phyloP scores from a whole-genome alignment of 30 jellyfish, hydroid and myxozoan species.

The Aurelia aurita region DNA sequence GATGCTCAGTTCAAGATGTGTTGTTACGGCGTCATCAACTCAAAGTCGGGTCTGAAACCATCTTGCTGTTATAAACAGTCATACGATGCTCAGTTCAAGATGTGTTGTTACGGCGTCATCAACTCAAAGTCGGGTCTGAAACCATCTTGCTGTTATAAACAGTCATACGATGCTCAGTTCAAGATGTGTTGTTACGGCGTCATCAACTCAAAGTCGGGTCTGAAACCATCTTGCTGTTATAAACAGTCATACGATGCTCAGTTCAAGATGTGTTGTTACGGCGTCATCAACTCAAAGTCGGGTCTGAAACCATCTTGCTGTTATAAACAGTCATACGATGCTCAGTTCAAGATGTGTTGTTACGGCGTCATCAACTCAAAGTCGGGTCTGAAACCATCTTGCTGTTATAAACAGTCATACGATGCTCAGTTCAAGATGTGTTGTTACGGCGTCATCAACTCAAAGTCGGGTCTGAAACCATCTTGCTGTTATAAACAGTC shows the following conservation, averaged over 20 bases:
- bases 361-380: conserved; percentile 2
- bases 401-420: conserved; percentile 37
- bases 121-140: conserved; percentile 3
- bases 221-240: conserved; percentile 41
- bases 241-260: conserved; percentile 20
- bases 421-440: conserved; percentile 14
- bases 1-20: background rate
- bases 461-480: background rate
- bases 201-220: conserved; percentile 23
- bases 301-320: conserved; percentile 36
- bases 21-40: background rate
- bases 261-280: conserved; percentile 25
- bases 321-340: conserved; percentile 23
- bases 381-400: conserved; percentile 33
- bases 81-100: conserved; percentile 15
- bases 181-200: conserved; percentile 22
- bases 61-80: conserved; percentile 43
- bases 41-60: conserved; percentile 30
- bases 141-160: conserved; percentile 42
- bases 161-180: conserved; percentile 18
- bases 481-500: background rate
- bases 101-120: conserved; percentile 30
- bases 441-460: no score
- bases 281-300: conserved; percentile 5
- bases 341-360: conserved; percentile 25